A percentile compares a stretch with the other conserved stretches of the same genome.
Conservation (phyloP, 1,140 invertebrate genomes). For the Brachionus manjavacas region DNA sequence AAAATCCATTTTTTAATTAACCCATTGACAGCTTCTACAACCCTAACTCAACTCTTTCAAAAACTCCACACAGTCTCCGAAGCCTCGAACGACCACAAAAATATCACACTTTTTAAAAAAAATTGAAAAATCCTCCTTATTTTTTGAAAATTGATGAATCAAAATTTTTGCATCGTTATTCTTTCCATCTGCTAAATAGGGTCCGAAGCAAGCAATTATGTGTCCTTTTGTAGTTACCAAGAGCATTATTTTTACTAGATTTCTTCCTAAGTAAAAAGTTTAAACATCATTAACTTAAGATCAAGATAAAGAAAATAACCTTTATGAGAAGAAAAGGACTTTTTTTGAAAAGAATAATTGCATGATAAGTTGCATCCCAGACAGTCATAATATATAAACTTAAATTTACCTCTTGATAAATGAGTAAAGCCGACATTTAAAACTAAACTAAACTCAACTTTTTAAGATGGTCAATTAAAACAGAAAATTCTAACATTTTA, state of each 20-base stretch:
- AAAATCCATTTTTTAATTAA: neutral
- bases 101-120: neutral
- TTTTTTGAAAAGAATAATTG: constrained; percentile 8
- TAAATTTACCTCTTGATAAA: neutral
- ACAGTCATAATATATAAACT: neutral
- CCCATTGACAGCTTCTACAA: neutral
- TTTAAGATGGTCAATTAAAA: too few species aligned
- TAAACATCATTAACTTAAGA: neutral
- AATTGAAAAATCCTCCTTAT: neutral
- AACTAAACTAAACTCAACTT: too few species aligned
- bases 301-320: neutral
- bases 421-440: neutral
- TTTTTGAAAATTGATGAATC: neutral
- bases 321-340: neutral
- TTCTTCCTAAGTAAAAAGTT: neutral
- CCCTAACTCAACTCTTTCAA: neutral
- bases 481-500: neutral
- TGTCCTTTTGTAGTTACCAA: neutral
- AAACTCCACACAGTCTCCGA: neutral
- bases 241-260: neutral
- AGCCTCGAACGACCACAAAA: neutral
- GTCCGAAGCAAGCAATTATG: neutral
- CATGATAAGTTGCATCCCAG: neutral
- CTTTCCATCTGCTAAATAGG: neutral
- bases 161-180: neutral